Percentiles rank a stretch among this genome's conserved stretches.
phyloP scores from a whole-genome alignment of 2,888 invertebrate genomes.

The Caenorhabditis imperialis region DNA sequence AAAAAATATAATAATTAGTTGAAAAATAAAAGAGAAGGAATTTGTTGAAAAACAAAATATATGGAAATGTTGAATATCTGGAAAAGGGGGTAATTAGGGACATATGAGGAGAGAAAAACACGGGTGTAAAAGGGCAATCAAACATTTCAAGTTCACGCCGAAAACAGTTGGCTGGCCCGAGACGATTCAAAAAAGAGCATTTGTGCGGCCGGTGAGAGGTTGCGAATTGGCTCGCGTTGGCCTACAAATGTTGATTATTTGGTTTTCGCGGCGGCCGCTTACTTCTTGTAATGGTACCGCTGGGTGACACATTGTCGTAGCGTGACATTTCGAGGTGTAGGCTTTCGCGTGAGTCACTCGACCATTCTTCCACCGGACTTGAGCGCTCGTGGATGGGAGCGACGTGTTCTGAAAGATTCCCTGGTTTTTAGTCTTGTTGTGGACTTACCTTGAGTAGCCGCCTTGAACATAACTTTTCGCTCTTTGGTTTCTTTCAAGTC shows the following conservation, averaged over 20 bases:
- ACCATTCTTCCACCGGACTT: constrained; percentile 69
- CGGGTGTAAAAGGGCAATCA: too few species aligned
- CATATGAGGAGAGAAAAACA: constrained; percentile 3
- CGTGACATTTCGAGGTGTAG: constrained; percentile 72
- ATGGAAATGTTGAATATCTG: too few species aligned
- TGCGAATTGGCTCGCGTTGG: constrained; percentile 46
- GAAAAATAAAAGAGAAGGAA: too few species aligned
- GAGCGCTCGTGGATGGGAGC: constrained; percentile 62
- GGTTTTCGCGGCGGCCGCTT: constrained; percentile 2
- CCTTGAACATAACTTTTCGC: constrained; percentile 59
- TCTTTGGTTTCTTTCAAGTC: too few species aligned
- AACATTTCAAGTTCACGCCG: constrained; percentile 20
- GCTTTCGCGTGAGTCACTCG: constrained; percentile 64
- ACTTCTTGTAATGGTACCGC: constrained; percentile 57
- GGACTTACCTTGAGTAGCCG: constrained; percentile 40
- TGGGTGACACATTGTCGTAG: constrained; percentile 74
- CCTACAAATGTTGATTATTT: constrained; percentile 22
- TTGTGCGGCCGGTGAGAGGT: constrained; percentile 34
- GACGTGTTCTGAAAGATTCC: constrained; percentile 30
- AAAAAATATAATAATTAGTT: too few species aligned
- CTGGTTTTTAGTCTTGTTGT: neutral
- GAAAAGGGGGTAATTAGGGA: constrained; percentile 18
- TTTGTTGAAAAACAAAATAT: too few species aligned
- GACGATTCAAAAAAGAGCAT: constrained; percentile 44
- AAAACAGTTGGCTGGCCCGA: constrained; percentile 48